Conservation (phyloP, 2,113 vertebrate species). For the Eulacestoma nigropectus region DNA sequence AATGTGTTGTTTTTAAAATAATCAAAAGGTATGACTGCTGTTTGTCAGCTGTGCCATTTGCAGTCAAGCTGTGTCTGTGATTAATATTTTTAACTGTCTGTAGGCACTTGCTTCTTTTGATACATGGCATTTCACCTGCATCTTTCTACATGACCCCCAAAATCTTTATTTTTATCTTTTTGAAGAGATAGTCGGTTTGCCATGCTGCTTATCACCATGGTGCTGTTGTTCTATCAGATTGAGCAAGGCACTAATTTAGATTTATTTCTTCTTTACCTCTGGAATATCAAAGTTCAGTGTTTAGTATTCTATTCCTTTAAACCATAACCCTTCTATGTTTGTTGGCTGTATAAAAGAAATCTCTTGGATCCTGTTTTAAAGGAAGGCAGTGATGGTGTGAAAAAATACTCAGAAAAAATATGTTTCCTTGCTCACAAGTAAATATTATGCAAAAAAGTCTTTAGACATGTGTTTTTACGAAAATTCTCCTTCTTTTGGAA, state of each 20-base stretch:
- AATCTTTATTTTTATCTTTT: background rate
- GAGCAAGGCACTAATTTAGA: background rate
- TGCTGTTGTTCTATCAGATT: background rate
- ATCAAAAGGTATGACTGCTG: background rate
- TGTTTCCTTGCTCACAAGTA: background rate
- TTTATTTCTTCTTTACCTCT: background rate
- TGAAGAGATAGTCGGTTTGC: background rate
- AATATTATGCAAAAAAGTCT: background rate
- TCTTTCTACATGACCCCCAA: background rate
- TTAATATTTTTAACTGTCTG: background rate
- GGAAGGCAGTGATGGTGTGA: background rate
- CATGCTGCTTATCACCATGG: fast-evolving
- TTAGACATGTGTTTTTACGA: background rate
- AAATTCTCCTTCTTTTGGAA: background rate
- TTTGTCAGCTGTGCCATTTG: background rate
- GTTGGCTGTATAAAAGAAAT: background rate
- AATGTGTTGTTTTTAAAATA: background rate
- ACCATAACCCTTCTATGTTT: background rate
- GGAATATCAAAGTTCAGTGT: background rate
- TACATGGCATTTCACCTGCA: background rate
- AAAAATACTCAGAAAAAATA: background rate
- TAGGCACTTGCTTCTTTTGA: background rate
- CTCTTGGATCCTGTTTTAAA: background rate
- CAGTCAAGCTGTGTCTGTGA: background rate
- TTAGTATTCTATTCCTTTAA: background rate